Percentiles rank a stretch among this genome's conserved stretches.
Conservation (phyloP, 2,113 vertebrate genomes). For the Saccopteryx bilineata region DNA sequence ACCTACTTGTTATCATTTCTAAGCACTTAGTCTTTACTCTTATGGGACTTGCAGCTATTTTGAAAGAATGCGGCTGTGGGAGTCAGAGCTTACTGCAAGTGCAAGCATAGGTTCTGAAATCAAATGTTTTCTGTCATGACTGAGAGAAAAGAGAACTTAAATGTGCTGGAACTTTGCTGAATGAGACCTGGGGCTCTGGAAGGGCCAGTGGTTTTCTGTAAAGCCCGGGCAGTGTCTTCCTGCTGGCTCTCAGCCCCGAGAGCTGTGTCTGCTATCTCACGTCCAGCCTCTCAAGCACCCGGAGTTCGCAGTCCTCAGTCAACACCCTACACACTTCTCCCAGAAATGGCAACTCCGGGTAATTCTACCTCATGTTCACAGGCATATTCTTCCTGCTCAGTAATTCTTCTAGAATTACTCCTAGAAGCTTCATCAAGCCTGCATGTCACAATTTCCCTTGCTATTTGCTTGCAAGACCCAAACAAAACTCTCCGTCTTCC, state of each 20-base stretch:
- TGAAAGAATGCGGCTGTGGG: background rate
- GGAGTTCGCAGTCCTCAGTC: background rate
- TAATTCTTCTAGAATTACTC: background rate
- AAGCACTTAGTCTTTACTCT: background rate
- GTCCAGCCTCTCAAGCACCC: too few species aligned
- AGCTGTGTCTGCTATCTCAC: too few species aligned
- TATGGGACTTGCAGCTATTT: background rate
- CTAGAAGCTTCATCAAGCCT: background rate
- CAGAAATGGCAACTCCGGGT: too few species aligned
- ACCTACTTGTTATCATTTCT: background rate
- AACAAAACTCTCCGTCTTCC: background rate
- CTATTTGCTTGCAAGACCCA: background rate
- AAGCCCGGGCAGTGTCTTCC: rapidly evolving
- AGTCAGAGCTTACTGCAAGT: background rate
- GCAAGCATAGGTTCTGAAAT: background rate
- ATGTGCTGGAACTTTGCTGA: background rate
- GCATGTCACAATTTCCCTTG: too few species aligned
- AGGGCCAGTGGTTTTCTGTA: rapidly evolving
- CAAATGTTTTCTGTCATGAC: background rate
- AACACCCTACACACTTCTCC: too few species aligned
- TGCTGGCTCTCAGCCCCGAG: rapidly evolving
- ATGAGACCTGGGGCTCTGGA: background rate
- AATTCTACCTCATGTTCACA: rapidly evolving
- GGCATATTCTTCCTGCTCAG: rapidly evolving
- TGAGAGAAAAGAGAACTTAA: background rate